Evolutionary conservation across 2,797 vertebrate species (phyloP), one percentile per base, ranked within the genome.

Genomic region (Nyctibius grandis): DNA sequence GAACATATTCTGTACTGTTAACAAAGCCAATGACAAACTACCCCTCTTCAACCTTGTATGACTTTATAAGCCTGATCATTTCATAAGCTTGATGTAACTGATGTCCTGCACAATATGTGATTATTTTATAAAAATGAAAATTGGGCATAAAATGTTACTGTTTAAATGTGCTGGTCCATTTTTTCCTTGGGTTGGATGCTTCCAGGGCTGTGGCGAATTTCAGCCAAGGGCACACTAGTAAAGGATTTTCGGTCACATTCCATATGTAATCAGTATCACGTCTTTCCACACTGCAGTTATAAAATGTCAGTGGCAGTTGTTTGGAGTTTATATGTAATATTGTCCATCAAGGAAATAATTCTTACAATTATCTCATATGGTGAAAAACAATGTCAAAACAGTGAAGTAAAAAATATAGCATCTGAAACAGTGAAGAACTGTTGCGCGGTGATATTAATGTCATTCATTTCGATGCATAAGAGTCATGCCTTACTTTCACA

Each of bases 211-310:
- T 60, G 20, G 12, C 33, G 38, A 53, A 29, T 81, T 74, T 69
- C 29, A 85, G 26, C 33, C 45, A 59, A 48, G 33, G 10, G n/a
- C n/a, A 12, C 1, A 2, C 5, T 15, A 28, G 19, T 29, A 76
- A 75, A 44, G 40, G 12, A 47, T 44, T 89, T 89, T 57, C 2
- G 2, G 2, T 65, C 3, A 2, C 38, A 16, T 78, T 89, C 38
- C 31, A 9, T 6, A 5, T 2, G 15, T 3, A 48, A 20, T 22
- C 38, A n/a, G 33, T 29, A 12, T 20, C 23, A 17, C 2, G 2
- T 33, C 51, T 70, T 70, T 77, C 44, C 48, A 29, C 6, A 6
- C 26, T 20, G 11, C 1, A 5, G 12, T 50, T 82, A 22, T 56
- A 56, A 85, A 86, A 36, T 38, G 22, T 23, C 48, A 38, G 9